These are phyloP conservation scores for Heterohyrax brucei DNA, from an alignment of 2,797 vertebrate species.

Conservation along the genomic window DNA sequence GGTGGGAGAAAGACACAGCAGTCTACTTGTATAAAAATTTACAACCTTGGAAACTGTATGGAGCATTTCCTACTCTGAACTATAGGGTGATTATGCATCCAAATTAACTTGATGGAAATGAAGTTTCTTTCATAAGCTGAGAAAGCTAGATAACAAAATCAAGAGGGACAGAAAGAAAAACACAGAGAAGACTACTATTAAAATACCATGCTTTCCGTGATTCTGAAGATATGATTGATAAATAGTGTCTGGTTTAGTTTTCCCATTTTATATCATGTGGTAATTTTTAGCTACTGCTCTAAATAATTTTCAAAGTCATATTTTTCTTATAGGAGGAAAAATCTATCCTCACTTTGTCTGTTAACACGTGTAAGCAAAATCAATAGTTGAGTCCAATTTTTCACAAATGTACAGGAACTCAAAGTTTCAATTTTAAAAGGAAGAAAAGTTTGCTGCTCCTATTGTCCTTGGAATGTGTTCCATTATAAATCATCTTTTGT, in stretches of 20 bases:
- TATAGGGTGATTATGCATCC: no score
- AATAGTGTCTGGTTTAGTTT: not conserved
- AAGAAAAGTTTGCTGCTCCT: not conserved
- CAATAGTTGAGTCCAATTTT: not conserved
- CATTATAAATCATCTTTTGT: conserved; percentile 27
- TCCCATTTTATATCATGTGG: not conserved
- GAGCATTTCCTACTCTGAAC: no score
- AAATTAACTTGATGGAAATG: no score
- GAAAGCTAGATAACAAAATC: not conserved
- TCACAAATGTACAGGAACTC: not conserved
- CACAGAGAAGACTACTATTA: not conserved
- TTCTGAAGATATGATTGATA: conserved; percentile 12
- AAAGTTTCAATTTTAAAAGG: not conserved
- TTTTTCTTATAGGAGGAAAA: not conserved
- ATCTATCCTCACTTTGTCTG: not conserved
- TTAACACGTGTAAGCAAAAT: not conserved
- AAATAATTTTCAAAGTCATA: not conserved
- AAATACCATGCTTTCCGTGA: not conserved
- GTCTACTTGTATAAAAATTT: no score
- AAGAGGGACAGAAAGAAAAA: not conserved
- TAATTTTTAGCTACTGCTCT: not conserved
- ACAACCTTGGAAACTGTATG: no score
- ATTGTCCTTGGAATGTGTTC: not conserved
- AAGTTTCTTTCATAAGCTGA: no score
- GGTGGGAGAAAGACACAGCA: no score